These are phyloP conservation scores for Cyclopterus lumpus DNA, from an alignment of 2,797 vertebrate genomes.

Conservation along the genomic window DNA sequence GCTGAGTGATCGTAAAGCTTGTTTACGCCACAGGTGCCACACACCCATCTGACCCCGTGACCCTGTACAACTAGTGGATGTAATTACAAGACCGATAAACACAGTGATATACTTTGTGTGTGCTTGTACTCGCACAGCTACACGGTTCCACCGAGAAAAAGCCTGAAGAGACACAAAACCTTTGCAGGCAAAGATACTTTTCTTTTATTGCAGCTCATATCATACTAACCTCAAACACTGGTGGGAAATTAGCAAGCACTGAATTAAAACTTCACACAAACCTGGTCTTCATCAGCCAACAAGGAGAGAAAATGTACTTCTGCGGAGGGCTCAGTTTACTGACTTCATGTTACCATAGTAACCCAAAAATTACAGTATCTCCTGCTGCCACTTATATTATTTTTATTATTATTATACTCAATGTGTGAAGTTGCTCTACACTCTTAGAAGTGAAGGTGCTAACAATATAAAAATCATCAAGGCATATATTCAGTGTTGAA, in stretches of 20 bases:
- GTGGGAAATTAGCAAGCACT: not conserved
- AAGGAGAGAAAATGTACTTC: not conserved
- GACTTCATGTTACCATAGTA: slow-evolving; percentile 35
- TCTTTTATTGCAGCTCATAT: slow-evolving; percentile 4
- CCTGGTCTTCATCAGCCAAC: not conserved
- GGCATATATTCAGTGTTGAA: not conserved
- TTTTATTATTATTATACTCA: not conserved
- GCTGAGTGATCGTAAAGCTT: slow-evolving; percentile 69
- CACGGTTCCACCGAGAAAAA: not conserved
- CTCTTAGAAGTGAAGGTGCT: not conserved
- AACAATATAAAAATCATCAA: not conserved
- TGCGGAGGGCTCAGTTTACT: slow-evolving; percentile 12
- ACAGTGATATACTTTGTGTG: slow-evolving; percentile 31
- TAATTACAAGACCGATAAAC: slow-evolving; percentile 70
- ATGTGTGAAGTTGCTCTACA: not conserved
- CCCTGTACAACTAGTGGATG: slow-evolving; percentile 50
- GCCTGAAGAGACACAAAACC: slow-evolving; percentile 4
- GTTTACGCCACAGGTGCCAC: slow-evolving; percentile 69
- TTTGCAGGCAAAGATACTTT: not conserved
- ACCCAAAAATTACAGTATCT: slow-evolving; percentile 10
- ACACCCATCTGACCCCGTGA: slow-evolving; percentile 65
- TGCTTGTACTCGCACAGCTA: not conserved
- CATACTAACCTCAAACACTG: not conserved
- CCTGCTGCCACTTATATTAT: not conserved
- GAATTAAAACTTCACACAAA: not conserved